Base-by-base conservation (phyloP, 1,140 invertebrate genomes). In the Lethrus apterus region DNA sequence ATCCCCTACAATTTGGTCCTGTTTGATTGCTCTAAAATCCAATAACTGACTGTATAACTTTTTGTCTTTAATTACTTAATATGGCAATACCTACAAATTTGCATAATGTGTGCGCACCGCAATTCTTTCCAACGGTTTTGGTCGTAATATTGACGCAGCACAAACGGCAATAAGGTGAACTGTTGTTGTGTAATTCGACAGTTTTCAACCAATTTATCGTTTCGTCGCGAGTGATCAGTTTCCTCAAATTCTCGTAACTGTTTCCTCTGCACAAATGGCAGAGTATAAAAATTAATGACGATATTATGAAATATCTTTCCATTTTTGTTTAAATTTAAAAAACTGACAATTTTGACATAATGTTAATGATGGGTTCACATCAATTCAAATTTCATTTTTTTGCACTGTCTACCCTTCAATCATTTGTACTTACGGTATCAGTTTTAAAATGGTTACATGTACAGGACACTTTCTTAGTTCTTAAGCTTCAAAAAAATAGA, bases 1-100 rank as follows among this genome's bases (percentile, higher is more conserved):
- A 60, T 3, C 60, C 62, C 11, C 49, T 51, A 19, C 63, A 62
- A 11, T 51, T 46, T n/a, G 59, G 41, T 3, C 59, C 52, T 4
- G 48, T 32, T 21, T 20, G 8, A 33, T 49, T 33, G 26, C 34
- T 15, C 46, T 48, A 47, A n/a, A 38, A 38, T 2, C n/a, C 9
- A 7, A 3, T 36, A 2, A 7, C 19, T 19, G 7, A 21, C 5
- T 21, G n/a, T 38, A 7, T 38, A 11, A 14, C n/a, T 26, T 26
- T 26, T 33, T 8, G 5, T 8, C 4, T 33, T 5, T 4, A 33
- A 33, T 8, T 8, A n/a, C 4, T 13, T 13, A 33, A 14, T 4
- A 8, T n/a, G 13, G 8, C 13, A 33, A 11, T 35, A 4, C 33
- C 43, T 21, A 11, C n/a, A n/a, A 34, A 45, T 45, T 26, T 33